Percentiles rank a stretch among this genome's conserved stretches.
Evolutionary conservation across 2,797 vertebrate species (phyloP).

Genomic region (Pantherophis alleghaniensis): DNA sequence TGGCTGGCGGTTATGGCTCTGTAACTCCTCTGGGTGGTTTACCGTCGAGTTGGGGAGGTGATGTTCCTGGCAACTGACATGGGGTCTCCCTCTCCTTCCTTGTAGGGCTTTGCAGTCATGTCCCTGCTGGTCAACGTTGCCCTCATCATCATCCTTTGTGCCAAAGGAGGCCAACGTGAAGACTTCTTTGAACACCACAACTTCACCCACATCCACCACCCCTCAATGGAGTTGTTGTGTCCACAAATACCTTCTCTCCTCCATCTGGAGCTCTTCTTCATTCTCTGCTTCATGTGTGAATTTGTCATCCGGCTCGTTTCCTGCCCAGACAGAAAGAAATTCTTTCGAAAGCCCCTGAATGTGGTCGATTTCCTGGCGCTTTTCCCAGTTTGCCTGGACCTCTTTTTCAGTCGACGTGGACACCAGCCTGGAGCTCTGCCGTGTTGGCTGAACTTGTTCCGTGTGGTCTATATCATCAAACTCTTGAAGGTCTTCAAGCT

Average conservation of each 20-base stretch:
- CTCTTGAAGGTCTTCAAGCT: constrained; percentile 48
- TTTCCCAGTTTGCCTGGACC: neutral
- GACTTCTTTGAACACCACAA: fast-evolving
- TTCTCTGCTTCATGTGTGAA: neutral
- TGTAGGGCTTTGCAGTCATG: neutral
- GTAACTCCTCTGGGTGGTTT: neutral
- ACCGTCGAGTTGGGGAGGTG: neutral
- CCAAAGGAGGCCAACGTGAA: neutral
- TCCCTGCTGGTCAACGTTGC: neutral
- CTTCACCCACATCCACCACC: neutral
- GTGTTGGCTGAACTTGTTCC: neutral
- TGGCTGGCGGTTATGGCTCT: neutral
- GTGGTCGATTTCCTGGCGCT: neutral
- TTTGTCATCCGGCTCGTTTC: neutral
- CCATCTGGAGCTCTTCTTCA: neutral
- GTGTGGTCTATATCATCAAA: neutral
- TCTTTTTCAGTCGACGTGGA: neutral
- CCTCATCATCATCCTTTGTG: neutral
- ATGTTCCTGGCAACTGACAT: neutral
- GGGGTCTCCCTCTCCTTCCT: neutral
- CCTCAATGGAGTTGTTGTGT: neutral
- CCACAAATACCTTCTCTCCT: neutral
- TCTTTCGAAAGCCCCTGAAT: neutral
- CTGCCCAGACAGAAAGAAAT: neutral
- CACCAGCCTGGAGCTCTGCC: neutral